These are phyloP conservation scores for Orchesella cincta DNA, from an alignment of 1,140 invertebrate species.

Conservation along the genomic window DNA sequence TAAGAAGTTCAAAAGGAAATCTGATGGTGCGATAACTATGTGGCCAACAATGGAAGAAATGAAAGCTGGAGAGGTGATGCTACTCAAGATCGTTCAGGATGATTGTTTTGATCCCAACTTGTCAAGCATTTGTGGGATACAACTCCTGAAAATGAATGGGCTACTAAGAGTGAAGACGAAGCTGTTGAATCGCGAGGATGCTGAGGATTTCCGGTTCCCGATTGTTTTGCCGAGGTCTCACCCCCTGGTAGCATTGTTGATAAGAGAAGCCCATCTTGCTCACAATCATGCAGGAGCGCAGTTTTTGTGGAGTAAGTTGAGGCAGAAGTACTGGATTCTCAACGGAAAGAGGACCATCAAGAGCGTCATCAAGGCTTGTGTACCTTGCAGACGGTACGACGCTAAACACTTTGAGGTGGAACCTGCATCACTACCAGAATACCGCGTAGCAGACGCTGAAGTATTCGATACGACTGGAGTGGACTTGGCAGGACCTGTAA, in stretches of 20 bases:
- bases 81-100: background rate
- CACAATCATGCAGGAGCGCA: background rate
- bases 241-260: background rate
- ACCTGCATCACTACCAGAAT: conserved; percentile 39
- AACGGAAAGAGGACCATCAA: background rate
- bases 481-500: conserved; percentile 53
- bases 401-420: too few species aligned
- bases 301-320: background rate
- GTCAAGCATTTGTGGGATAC: background rate
- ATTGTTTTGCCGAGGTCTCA: background rate
- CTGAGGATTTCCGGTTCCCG: background rate
- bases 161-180: background rate
- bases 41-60: background rate
- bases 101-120: background rate
- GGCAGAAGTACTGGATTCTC: conserved; percentile 30
- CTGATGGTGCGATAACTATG: background rate
- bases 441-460: conserved; percentile 49
- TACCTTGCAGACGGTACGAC: background rate
- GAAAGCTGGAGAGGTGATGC: background rate
- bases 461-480: conserved; percentile 53
- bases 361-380: conserved; percentile 22
- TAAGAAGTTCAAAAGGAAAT: background rate
- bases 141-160: background rate
- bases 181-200: background rate
- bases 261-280: background rate